Evolutionary conservation across 2,113 vertebrate genomes (phyloP).

Genomic region (Saguinus midas): DNA sequence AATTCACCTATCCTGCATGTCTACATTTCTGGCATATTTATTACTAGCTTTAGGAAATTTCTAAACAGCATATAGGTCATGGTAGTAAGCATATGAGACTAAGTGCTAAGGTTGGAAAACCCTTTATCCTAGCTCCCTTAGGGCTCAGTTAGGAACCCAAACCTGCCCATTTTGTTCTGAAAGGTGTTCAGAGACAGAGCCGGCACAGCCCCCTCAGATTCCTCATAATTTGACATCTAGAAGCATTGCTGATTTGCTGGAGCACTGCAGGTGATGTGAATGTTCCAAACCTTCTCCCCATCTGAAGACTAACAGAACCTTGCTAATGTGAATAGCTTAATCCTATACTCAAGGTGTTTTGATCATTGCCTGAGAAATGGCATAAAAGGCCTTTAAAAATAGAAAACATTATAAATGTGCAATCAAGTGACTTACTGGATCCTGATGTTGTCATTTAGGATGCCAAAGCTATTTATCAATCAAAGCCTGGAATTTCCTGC

Average conservation of each 20-base stretch:
- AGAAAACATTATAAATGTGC: not conserved
- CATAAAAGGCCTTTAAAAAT: constrained; percentile 19
- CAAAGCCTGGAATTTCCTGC: not conserved
- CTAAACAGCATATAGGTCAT: not conserved
- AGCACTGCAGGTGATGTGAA: not conserved
- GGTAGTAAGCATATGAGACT: not conserved
- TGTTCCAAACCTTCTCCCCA: not conserved
- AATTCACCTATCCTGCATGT: not conserved
- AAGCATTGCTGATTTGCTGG: not conserved
- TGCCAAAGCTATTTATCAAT: not conserved
- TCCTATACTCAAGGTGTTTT: not conserved
- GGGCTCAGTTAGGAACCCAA: not conserved
- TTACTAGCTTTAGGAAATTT: not conserved
- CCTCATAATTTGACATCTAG: not conserved
- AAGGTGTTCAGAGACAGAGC: not conserved
- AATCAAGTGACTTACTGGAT: not conserved
- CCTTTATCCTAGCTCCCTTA: not conserved
- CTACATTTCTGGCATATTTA: not conserved
- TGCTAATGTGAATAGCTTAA: not conserved
- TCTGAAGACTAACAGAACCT: not conserved
- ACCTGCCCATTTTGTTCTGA: not conserved
- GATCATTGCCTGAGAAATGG: not conserved
- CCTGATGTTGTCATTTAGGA: not conserved
- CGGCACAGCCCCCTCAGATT: no score
- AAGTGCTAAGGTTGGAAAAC: not conserved